Conservation (phyloP, 2,888 invertebrate genomes). For the Chromoteleia sp. region DNA sequence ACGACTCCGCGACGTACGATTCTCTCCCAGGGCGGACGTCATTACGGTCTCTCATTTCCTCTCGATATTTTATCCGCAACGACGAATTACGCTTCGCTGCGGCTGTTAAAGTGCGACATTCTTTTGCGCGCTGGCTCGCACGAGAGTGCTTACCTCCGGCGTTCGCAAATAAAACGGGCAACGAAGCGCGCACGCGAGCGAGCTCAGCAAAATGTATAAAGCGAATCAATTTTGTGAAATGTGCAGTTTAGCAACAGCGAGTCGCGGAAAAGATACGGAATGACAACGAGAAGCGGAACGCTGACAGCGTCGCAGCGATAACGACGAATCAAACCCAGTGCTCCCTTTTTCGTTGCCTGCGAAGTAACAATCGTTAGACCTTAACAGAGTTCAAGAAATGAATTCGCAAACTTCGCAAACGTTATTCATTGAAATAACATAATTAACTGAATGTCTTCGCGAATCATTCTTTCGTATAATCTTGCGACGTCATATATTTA, state of each 20-base stretch:
- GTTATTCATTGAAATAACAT: too few relatives aligned
- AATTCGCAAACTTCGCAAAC: too few relatives aligned
- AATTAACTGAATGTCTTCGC: too few relatives aligned
- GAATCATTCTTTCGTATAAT: too few relatives aligned
- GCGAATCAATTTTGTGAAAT: conserved; percentile 25
- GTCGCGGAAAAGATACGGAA: background rate
- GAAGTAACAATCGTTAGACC: background rate
- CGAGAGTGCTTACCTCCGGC: conserved; percentile 18
- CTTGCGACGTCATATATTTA: too few relatives aligned
- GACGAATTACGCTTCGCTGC: conserved; percentile 48
- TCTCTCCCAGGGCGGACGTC: conserved; percentile 50
- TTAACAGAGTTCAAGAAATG: too few relatives aligned
- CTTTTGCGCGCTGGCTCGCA: conserved; percentile 21
- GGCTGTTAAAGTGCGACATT: conserved; percentile 39
- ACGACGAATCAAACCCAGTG: too few relatives aligned
- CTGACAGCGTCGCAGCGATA: background rate
- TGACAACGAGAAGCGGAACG: background rate
- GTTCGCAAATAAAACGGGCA: conserved; percentile 22
- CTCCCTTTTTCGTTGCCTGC: background rate
- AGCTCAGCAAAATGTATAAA: background rate
- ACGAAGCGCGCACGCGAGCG: conserved; percentile 3
- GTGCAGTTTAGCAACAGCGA: conserved; percentile 2
- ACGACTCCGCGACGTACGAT: conserved; percentile 57
- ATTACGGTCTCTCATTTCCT: conserved; percentile 63
- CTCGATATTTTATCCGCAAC: conserved; percentile 55